phyloP scores from a whole-genome alignment of 2,113 vertebrate genomes.

The Atrichornis clamosus region DNA sequence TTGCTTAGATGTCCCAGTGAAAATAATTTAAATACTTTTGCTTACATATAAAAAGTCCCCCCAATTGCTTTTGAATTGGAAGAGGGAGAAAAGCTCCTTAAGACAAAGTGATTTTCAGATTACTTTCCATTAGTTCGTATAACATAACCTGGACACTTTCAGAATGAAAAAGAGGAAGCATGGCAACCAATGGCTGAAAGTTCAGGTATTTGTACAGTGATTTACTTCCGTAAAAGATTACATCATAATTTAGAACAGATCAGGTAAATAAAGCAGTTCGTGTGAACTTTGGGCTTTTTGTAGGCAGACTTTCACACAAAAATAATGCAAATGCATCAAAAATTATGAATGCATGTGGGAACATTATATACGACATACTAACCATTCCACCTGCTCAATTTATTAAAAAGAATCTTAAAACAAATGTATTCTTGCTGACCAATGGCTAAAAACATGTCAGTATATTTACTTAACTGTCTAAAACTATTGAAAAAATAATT shows the following conservation, averaged over 20 bases:
- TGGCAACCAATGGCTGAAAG: not conserved
- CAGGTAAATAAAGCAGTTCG: not conserved
- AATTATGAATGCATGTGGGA: not conserved
- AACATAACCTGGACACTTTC: not conserved
- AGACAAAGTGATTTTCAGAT: constrained; percentile 4
- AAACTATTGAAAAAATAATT: not conserved
- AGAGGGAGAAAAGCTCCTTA: not conserved
- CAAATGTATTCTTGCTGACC: not conserved
- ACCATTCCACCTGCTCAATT: not conserved
- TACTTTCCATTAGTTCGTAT: not conserved
- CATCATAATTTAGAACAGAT: not conserved
- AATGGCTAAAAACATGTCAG: not conserved
- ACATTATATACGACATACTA: not conserved
- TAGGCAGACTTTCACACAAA: not conserved
- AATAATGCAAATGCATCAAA: not conserved
- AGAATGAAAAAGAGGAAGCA: not conserved
- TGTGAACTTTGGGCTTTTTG: not conserved
- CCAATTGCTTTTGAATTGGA: not conserved
- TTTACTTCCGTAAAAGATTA: not conserved
- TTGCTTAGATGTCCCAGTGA: not conserved
- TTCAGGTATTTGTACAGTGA: not conserved
- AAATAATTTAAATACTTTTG: constrained; percentile 45
- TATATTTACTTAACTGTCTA: not conserved
- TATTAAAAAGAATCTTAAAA: not conserved
- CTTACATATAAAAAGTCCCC: constrained; percentile 8